Conservation (phyloP, 2,113 vertebrate genomes). For the Eptesicus fuscus region DNA sequence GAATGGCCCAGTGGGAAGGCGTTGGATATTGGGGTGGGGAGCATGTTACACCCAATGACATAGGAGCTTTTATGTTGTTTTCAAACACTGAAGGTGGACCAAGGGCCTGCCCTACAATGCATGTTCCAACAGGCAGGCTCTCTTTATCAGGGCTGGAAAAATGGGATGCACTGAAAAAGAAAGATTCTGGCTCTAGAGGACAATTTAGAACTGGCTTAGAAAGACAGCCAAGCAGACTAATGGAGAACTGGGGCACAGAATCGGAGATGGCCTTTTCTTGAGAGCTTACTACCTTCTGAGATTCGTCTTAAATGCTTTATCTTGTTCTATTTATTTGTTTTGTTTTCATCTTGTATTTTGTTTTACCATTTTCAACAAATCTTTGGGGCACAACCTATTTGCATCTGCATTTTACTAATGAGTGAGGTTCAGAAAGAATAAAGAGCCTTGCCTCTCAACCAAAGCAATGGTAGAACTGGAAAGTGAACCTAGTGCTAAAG, state of each 20-base stretch:
- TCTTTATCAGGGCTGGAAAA: background rate
- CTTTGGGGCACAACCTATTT: background rate
- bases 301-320: background rate
- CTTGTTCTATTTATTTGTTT: background rate
- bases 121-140: background rate
- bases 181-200: background rate
- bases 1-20: background rate
- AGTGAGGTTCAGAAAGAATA: background rate
- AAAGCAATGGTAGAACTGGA: background rate
- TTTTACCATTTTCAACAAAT: background rate
- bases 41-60: background rate
- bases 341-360: background rate
- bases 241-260: background rate
- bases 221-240: background rate
- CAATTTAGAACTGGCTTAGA: background rate
- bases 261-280: background rate
- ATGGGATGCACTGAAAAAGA: background rate
- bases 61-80: background rate
- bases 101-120: background rate
- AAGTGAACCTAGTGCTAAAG: background rate
- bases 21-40: background rate
- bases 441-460: background rate
- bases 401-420: background rate
- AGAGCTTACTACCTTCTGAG: background rate
- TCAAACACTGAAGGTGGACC: background rate